These are phyloP conservation scores for Scalopus aquaticus DNA, from an alignment of 2,113 vertebrate genomes.

Conservation along the genomic window DNA sequence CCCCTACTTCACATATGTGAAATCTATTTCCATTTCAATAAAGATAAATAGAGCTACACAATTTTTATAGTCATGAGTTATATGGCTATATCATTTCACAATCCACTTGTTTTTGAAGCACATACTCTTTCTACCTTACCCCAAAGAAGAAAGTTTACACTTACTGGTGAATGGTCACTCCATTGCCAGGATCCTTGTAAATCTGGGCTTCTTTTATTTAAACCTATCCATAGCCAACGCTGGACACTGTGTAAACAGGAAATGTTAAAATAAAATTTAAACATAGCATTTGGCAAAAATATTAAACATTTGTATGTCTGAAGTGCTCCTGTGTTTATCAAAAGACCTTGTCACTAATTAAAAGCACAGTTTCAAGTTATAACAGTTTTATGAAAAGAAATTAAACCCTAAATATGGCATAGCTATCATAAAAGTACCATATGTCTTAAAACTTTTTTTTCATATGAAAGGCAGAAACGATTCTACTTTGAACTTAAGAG, in stretches of 20 bases:
- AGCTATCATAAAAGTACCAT: background rate
- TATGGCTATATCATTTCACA: constrained; percentile 2
- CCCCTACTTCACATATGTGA: background rate
- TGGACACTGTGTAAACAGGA: constrained; percentile 84
- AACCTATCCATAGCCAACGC: constrained; percentile 94
- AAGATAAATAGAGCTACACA: background rate
- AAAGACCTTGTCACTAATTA: background rate
- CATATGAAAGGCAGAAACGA: constrained; percentile 25
- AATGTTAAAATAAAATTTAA: constrained; percentile 45
- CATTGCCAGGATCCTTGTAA: constrained; percentile 93
- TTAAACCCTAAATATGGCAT: background rate
- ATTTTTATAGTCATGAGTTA: background rate
- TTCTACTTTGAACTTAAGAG: background rate
- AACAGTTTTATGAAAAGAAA: constrained; percentile 48
- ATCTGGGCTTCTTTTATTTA: constrained; percentile 95
- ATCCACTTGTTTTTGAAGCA: constrained; percentile 35
- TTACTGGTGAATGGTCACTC: constrained; percentile 94
- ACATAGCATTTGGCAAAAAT: background rate
- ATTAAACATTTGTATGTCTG: background rate
- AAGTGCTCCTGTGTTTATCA: constrained; percentile 15
- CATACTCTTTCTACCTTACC: background rate
- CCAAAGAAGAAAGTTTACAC: constrained; percentile 73
- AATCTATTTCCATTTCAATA: constrained; percentile 27
- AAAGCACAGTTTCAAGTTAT: background rate
- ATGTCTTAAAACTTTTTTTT: background rate